Conservation (phyloP, 1,140 invertebrate genomes). For the Drosophila sucinea region DNA sequence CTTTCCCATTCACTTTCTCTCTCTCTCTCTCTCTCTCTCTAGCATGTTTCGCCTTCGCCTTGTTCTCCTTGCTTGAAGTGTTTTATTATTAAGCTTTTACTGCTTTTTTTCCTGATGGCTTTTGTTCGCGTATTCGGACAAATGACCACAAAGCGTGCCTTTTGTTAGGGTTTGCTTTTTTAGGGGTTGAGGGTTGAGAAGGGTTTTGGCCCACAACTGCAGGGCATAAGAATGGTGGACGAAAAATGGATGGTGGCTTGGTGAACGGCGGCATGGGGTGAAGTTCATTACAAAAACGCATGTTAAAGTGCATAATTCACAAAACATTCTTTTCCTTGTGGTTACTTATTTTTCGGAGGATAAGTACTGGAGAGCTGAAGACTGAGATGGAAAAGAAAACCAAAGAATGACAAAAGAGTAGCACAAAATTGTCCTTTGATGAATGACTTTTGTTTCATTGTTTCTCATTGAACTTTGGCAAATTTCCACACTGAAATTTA, state of each 20-base stretch:
- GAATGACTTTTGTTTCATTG: constrained; percentile 43
- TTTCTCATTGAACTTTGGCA: constrained; percentile 15
- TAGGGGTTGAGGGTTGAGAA: neutral
- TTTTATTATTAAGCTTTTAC: constrained; percentile 60
- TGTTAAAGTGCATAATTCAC: constrained; percentile 60
- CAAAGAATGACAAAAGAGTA: neutral
- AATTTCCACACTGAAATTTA: constrained; percentile 1
- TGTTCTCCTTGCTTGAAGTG: constrained; percentile 21
- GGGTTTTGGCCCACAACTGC: constrained; percentile 19
- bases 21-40: neutral
- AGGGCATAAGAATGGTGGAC: neutral
- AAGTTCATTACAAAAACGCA: constrained; percentile 48
- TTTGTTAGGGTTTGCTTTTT: constrained; percentile 8
- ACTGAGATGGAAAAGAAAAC: neutral
- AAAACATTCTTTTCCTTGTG: constrained; percentile 27
- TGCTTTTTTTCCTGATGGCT: constrained; percentile 19
- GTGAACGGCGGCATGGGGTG: neutral
- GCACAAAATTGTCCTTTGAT: constrained; percentile 39
- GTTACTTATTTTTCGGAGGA: constrained; percentile 2
- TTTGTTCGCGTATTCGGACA: constrained; percentile 47
- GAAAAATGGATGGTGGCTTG: neutral
- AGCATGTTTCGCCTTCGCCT: constrained; percentile 12
- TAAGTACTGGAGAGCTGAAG: neutral
- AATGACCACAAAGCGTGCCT: constrained; percentile 37
- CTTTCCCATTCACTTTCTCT: neutral